Evolutionary conservation across 64 coral and sea anemone species (phyloP).

Genomic region (Porites australiensis): DNA sequence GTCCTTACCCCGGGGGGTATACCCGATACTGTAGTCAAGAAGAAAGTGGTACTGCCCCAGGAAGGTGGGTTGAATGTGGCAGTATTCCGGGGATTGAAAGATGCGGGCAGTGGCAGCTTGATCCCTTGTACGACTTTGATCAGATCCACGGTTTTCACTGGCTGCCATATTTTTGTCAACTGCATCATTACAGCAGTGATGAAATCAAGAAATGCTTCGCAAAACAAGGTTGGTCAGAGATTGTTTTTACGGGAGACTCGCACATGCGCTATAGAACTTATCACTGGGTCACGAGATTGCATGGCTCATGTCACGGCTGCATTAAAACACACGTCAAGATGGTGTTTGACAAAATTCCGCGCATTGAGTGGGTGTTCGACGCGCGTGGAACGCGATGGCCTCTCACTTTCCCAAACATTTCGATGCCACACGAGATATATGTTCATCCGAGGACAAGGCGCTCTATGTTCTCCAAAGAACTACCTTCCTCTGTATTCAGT

Average conservation of each 20-base stretch:
- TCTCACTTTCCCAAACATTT: slow-evolving; percentile 85
- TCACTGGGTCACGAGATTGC: slow-evolving; percentile 95
- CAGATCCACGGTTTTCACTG: slow-evolving; percentile 95
- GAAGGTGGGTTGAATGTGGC: slow-evolving; percentile 98
- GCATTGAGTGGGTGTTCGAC: slow-evolving; percentile 99
- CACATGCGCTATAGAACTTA: slow-evolving; percentile 97
- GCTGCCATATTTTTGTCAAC: slow-evolving; percentile 93
- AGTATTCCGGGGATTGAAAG: slow-evolving; percentile 81
- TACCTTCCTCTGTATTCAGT: slow-evolving; percentile 78
- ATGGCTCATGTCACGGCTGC: slow-evolving; percentile 91
- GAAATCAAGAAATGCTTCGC: slow-evolving; percentile 98
- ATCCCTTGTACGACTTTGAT: slow-evolving; percentile 90
- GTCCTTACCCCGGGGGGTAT: slow-evolving; percentile 59
- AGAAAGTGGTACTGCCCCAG: slow-evolving; percentile 86
- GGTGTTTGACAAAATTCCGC: slow-evolving; percentile 97
- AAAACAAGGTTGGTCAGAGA: slow-evolving; percentile 88
- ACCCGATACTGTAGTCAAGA: slow-evolving; percentile 84
- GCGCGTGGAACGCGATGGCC: slow-evolving; percentile 98
- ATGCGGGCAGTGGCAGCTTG: slow-evolving; percentile 85
- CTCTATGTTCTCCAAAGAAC: slow-evolving; percentile 87
- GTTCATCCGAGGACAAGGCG: slow-evolving; percentile 82
- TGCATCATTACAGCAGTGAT: slow-evolving; percentile 88
- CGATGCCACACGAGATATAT: slow-evolving; percentile 88
- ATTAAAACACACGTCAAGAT: slow-evolving; percentile 95
- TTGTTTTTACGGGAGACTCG: slow-evolving; percentile 95